These are phyloP conservation scores for Ennomos erosarius DNA, from an alignment of 2,888 invertebrate species.

Conservation along the genomic window DNA sequence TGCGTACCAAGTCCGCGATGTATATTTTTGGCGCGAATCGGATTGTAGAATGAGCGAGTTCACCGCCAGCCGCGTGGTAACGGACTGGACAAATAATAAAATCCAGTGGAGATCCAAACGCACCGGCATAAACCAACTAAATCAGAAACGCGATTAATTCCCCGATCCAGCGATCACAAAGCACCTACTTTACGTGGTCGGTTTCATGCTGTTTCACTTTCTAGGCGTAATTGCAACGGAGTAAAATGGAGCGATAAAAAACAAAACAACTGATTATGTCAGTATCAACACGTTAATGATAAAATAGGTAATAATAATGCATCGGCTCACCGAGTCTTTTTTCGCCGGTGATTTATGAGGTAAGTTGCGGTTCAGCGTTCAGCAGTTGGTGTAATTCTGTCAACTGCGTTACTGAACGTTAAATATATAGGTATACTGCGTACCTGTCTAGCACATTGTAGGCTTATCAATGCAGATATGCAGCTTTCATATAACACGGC, in stretches of 20 bases:
- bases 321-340: constrained; percentile 25
- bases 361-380: neutral
- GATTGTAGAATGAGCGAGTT: constrained; percentile 49
- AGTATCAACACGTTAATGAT: constrained; percentile 42
- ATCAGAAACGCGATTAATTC: constrained; percentile 62
- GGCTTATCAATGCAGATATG: neutral
- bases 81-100: constrained; percentile 64
- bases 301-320: constrained; percentile 39
- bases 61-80: constrained; percentile 57
- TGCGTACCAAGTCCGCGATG: constrained; percentile 42
- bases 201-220: constrained; percentile 69
- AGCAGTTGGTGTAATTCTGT: constrained; percentile 8
- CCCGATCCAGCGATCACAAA: constrained; percentile 45
- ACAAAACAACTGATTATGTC: constrained; percentile 52
- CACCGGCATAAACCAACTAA: constrained; percentile 75
- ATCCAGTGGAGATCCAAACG: constrained; percentile 66
- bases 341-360: constrained; percentile 9
- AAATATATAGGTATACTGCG: neutral
- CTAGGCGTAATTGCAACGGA: constrained; percentile 57
- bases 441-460: constrained; percentile 6
- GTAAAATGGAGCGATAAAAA: constrained; percentile 51
- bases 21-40: constrained; percentile 44
- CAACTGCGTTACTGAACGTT: neutral
- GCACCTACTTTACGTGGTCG: constrained; percentile 56
- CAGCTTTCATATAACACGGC: constrained; percentile 7